A percentile compares a stretch with the other conserved stretches of the same genome.
Conservation (phyloP, 2,113 vertebrate species). For the Alaudala cheleensis region DNA sequence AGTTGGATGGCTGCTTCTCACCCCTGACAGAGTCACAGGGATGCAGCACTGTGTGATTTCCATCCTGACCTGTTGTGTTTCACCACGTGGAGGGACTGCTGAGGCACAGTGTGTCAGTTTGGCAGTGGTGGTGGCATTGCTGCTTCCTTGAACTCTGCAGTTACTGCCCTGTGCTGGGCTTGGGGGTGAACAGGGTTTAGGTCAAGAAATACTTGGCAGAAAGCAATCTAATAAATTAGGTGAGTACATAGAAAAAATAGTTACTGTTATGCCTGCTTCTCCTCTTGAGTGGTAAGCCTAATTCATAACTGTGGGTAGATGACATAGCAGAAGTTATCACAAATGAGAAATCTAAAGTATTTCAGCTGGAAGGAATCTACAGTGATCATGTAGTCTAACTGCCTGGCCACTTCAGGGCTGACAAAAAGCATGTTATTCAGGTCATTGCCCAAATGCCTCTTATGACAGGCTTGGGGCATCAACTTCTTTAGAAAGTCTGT, state of each 20-base stretch:
- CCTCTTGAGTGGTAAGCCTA: not conserved
- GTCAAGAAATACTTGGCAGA: not conserved
- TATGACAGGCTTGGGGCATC: not conserved
- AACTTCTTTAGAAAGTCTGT: not conserved
- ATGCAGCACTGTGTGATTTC: not conserved
- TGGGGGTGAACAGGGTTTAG: fast-evolving
- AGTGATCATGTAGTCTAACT: not conserved
- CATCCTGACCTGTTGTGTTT: not conserved
- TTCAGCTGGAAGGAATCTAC: not conserved
- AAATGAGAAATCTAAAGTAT: not conserved
- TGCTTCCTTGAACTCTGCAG: not conserved
- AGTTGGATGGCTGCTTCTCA: not conserved
- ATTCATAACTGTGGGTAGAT: not conserved
- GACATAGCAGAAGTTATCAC: not conserved
- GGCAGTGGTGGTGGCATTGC: not conserved
- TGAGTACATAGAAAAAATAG: not conserved
- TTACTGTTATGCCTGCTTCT: not conserved
- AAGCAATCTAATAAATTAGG: not conserved
- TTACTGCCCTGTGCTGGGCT: not conserved
- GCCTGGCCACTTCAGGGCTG: not conserved
- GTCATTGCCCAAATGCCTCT: not conserved
- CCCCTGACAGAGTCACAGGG: not conserved
- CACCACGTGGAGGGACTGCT: fast-evolving
- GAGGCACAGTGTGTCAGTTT: not conserved
- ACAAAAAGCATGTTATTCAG: not conserved